Conservation (phyloP, 30 jellyfish, hydroid and myxozoan genomes). For the Clytia hemisphaerica region DNA sequence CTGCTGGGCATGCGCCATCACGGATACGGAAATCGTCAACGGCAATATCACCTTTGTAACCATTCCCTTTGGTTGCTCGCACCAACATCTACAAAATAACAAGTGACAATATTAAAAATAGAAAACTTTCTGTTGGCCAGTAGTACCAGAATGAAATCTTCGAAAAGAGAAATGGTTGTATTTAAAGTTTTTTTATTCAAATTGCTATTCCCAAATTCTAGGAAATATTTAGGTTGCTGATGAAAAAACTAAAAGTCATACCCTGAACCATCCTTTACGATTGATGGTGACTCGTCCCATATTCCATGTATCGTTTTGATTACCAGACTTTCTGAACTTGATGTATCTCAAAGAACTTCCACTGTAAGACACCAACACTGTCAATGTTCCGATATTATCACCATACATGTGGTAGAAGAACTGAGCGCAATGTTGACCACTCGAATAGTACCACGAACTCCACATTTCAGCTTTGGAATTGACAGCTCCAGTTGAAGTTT, state of each 20-base stretch:
- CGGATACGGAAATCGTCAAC: constrained; percentile 87
- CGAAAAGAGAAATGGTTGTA: too few relatives aligned
- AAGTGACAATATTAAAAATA: neutral
- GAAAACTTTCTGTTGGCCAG: too few relatives aligned
- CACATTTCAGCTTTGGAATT: constrained; percentile 60
- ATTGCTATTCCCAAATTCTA: too few relatives aligned
- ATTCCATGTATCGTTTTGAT: constrained; percentile 94
- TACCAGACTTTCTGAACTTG: constrained; percentile 64
- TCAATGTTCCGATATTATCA: constrained; percentile 55
- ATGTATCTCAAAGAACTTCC: constrained; percentile 24
- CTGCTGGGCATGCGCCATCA: constrained; percentile 95
- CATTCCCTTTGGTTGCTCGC: constrained; percentile 78
- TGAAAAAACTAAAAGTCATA: neutral
- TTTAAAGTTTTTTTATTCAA: neutral
- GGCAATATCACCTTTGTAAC: constrained; percentile 95
- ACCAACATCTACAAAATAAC: constrained; percentile 56
- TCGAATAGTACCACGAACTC: constrained; percentile 64
- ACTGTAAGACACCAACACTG: constrained; percentile 49
- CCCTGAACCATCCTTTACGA: constrained; percentile 59
- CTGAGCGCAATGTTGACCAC: constrained; percentile 76
- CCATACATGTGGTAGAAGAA: constrained; percentile 95
- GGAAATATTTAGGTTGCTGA: neutral
- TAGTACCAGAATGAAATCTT: too few relatives aligned
- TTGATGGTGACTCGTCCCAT: constrained; percentile 62
- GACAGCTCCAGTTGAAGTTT: constrained; percentile 72